A percentile compares a stretch with the other conserved stretches of the same genome.
Conservation (phyloP, 2,113 vertebrate species). For the Glaucidium brasilianum region DNA sequence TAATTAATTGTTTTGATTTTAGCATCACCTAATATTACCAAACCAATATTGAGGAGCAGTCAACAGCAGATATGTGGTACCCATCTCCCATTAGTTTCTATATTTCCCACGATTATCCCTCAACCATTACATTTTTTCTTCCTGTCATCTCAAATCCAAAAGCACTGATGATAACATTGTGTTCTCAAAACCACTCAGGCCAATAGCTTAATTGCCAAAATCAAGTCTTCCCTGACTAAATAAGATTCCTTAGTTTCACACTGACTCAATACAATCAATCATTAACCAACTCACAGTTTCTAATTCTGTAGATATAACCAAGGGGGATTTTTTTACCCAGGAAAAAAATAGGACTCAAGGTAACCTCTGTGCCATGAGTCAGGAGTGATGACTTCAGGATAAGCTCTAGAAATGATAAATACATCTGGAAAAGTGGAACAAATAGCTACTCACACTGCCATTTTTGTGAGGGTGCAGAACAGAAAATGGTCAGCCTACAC, state of each 20-base stretch:
- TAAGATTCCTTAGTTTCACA: not conserved
- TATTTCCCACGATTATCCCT: not conserved
- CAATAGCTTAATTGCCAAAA: not conserved
- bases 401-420: not conserved
- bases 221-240: not conserved
- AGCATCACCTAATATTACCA: not conserved
- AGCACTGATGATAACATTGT: not conserved
- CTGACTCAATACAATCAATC: not conserved
- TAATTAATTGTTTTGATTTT: not conserved
- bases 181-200: not conserved
- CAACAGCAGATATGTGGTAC: not conserved
- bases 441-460: not conserved
- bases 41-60: not conserved
- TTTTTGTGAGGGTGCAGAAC: constrained; percentile 5
- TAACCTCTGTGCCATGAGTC: not conserved
- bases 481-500: not conserved
- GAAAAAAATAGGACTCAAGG: not conserved
- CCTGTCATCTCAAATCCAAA: not conserved
- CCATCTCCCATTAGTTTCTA: not conserved
- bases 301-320: not conserved
- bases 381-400: not conserved
- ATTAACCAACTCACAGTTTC: not conserved
- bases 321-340: not conserved
- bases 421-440: not conserved
- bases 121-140: not conserved